Evolutionary conservation across 1,140 invertebrate species (phyloP), one percentile per base, ranked within the genome.

Genomic region (Aphaenogaster rudis): DNA sequence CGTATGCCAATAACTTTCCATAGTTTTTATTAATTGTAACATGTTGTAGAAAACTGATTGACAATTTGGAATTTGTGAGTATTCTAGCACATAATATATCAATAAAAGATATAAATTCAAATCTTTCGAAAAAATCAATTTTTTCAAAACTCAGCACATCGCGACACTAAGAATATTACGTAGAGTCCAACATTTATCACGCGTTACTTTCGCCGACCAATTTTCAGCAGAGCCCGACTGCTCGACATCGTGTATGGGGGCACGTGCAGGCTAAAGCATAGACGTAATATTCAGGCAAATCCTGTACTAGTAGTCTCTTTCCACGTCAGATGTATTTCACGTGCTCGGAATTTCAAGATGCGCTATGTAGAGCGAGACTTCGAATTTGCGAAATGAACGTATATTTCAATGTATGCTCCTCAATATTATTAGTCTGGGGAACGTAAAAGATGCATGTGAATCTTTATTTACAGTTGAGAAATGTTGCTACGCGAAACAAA

Each of bases 291-390:
- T 77, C 71, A 39, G 48, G 4, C 28, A 42, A 79, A 61, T 54
- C 54, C 59, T 66, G 59, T 78, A 54, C 63, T 54, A 50, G 13
- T 82, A 79, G 63, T 78, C 78, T 69, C 66, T 80, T 90, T 81
- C 13, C 54, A 45, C 48, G 64, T 66, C 64, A 64, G 87, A 91
- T 91, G 84, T 80, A 59, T 67, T 69, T 66, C 48, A 21, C 90
- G 85, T 91, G 90, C 80, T 67, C 57, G 59, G 88, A 91, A 91
- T 91, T 63, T 71, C 64, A 59, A 48, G 72, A 69, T 13, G 33
- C 45, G 15, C 4, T 13, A 57, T 52, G 8, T 15, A 2, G 28
- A 45, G 21, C 54, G 63, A 71, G 76, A 61, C 76, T 69, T 63
- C n/a, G 0, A 36, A 54, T 57, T 71, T 59, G 59, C 54, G 33